Base-by-base conservation (phyloP, 1,140 invertebrate species). In the Drosophila funebris region DNA sequence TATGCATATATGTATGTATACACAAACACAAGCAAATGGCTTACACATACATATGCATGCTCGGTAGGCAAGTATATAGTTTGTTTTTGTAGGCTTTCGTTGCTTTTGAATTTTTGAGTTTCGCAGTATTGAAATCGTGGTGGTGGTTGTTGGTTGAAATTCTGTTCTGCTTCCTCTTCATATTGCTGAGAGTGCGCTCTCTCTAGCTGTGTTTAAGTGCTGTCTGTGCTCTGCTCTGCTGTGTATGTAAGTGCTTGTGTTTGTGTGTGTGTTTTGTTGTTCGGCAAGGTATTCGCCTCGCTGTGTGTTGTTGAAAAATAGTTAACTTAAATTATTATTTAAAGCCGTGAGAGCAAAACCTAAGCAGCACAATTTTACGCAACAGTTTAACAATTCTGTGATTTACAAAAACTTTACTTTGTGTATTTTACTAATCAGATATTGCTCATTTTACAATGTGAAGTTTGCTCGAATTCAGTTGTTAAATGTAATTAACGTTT, bases 21-120 rank as follows among this genome's bases (percentile, higher is more conserved):
- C 8, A n/a, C 56, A 52, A 9, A 58, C 44, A 50, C 44, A 16
- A 37, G 33, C 33, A 46, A 36, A 61, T 43, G 31, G 29, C 43
- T 48, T 61, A 50, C 16, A 20, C 27, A 46, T 41, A 53, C 36
- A 33, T 37, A 63, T 27, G 31, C 8, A 68, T 48, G 50, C n/a
- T 24, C 16, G 36, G 54, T 58, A 13, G 31, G 67, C 31, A 46
- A 50, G 53, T 70, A 73, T 73, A 73, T 68, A 73, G 68, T 85
- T 81, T 76, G 78, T 78, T 85, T 87, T 85, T 81, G 78, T 85
- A 85, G 82, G 82, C 82, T 78, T 85, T 81, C 78, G 81, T 85
- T 76, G 83, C 74, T 85, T 85, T 76, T 73, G 64, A 73, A 68
- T 73, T 73, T 73, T 82, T 69, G 83, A 87, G 83, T 85, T 84